These are phyloP conservation scores for Drosophila greeni DNA, from an alignment of 2,888 invertebrate genomes.

Conservation along the genomic window DNA sequence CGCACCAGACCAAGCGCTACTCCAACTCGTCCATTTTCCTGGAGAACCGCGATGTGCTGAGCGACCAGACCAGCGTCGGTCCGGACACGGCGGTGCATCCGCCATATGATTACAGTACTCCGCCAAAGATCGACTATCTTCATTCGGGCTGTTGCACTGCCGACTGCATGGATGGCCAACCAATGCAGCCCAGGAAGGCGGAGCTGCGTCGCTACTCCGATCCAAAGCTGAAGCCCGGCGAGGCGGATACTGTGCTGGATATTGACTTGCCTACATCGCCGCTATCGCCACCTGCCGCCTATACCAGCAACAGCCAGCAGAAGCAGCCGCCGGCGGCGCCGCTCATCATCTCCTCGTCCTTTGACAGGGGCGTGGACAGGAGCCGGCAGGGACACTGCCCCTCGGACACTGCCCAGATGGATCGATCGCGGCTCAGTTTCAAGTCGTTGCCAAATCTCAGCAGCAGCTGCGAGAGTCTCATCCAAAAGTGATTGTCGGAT, in stretches of 20 bases:
- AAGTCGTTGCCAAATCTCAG: conserved; percentile 86
- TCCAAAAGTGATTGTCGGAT: conserved; percentile 71
- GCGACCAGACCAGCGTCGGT: conserved; percentile 70
- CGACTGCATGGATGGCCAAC: conserved; percentile 60
- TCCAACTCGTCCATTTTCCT: conserved; percentile 79
- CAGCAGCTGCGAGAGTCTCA: conserved; percentile 83
- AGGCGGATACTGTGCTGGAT: conserved; percentile 71
- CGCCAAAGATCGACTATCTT: conserved; percentile 77
- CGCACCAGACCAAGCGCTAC: conserved; percentile 75
- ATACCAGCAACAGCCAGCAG: conserved; percentile 53
- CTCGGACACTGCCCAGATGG: conserved; percentile 56
- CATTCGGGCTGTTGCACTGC: conserved; percentile 71
- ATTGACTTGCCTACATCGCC: conserved; percentile 73
- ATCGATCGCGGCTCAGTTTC: conserved; percentile 78
- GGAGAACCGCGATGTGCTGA: conserved; percentile 79
- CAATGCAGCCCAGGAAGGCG: conserved; percentile 22
- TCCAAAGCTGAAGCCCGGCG: conserved; percentile 76
- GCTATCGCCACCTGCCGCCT: conserved; percentile 66
- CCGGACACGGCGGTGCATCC: conserved; percentile 55
- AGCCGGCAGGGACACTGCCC: conserved; percentile 26
- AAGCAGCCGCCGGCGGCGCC: conserved; percentile 40
- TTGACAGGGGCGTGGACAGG: conserved; percentile 68
- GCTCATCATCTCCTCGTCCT: conserved; percentile 67
- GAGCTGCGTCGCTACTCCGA: conserved; percentile 78
- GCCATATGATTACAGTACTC: conserved; percentile 68